Evolutionary conservation across 1,140 invertebrate genomes (phyloP), one percentile per base, ranked within the genome.

Genomic region (Pseudobourletiella spinata): DNA sequence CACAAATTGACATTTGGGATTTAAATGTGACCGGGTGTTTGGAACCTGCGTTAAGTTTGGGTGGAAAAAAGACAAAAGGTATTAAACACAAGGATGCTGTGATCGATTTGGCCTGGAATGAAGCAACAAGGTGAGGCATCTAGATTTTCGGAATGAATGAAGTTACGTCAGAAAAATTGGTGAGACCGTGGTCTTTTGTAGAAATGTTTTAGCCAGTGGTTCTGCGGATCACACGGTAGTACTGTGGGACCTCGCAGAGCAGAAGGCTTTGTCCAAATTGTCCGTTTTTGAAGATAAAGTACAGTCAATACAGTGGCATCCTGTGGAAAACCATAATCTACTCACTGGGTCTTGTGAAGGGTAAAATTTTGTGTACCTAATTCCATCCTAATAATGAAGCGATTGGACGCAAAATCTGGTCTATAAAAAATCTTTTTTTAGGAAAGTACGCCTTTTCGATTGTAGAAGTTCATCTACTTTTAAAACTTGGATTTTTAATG

Each of bases 1-100:
- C 92, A 1, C 82, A 90, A 44, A 95, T 98, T 61, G 85, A 91
- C 64, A 82, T 98, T 14, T 98, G 94, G 94, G 92, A 98, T 75
- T 75, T 98, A 29, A 94, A 98, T 78, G 80, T 98, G 55, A 83
- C 95, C 55, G 88, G 96, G 72, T 85, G 84, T 64, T 76, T 96
- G 22, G 90, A 94, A 73, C 91, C 95, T 35, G 85, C 84, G 0
- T 87, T 86, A 70, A 85, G 82, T 69, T 77, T 97, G 18, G 91
- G 89, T 3, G 79, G 81, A 51, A 87, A 87, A 68, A 81, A 82
- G n/a, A 89, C 79, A 84, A 72, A 91, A 88, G 74, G 78, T 48
- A 72, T 85, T 59, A 90, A 91, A 20, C 94, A 98, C 73, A 88
- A 79, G 67, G 88, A 95, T 78, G 90, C 94, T 57, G 93, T 98